A percentile compares a stretch with the other conserved stretches of the same genome.
Conservation (phyloP, 2,888 invertebrate species). For the Dicyrtomina minuta region DNA sequence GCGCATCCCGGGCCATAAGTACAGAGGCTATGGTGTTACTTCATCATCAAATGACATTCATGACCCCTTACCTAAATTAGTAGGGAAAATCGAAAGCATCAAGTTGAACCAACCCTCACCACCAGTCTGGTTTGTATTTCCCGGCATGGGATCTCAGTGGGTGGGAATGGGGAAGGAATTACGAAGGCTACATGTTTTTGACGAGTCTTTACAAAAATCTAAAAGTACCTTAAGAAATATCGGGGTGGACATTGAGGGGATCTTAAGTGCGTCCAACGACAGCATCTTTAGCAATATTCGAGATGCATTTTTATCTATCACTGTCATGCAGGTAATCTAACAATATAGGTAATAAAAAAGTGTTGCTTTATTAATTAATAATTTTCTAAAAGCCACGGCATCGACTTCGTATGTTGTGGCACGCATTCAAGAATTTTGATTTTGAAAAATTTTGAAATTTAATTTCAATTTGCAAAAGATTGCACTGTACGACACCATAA, state of each 20-base stretch:
- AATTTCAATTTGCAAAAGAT: too few relatives aligned
- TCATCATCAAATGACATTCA: too few relatives aligned
- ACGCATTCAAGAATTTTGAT: too few relatives aligned
- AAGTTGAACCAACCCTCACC: background rate
- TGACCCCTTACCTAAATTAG: too few relatives aligned
- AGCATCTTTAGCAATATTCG: slow-evolving; percentile 71
- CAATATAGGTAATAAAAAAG: background rate
- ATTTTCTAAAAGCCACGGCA: too few relatives aligned
- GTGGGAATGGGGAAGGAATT: slow-evolving; percentile 88
- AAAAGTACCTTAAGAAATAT: slow-evolving; percentile 76
- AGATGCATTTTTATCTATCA: slow-evolving; percentile 76
- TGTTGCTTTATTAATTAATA: too few relatives aligned
- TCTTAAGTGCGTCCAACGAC: slow-evolving; percentile 63
- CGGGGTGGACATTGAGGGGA: slow-evolving; percentile 78
- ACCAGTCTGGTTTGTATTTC: slow-evolving; percentile 91
- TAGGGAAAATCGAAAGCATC: slow-evolving; percentile 5
- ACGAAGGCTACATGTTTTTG: slow-evolving; percentile 77
- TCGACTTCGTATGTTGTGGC: too few relatives aligned
- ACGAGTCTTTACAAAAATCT: slow-evolving; percentile 57
- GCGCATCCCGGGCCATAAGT: slow-evolving; percentile 23
- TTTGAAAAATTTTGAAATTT: too few relatives aligned
- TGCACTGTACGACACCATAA: slow-evolving; percentile 83
- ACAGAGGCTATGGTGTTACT: slow-evolving; percentile 16
- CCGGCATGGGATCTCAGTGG: slow-evolving; percentile 99
- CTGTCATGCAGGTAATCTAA: slow-evolving; percentile 55